These are phyloP conservation scores for Rachycentron canadum DNA, from an alignment of 2,797 vertebrate genomes.

Conservation along the genomic window DNA sequence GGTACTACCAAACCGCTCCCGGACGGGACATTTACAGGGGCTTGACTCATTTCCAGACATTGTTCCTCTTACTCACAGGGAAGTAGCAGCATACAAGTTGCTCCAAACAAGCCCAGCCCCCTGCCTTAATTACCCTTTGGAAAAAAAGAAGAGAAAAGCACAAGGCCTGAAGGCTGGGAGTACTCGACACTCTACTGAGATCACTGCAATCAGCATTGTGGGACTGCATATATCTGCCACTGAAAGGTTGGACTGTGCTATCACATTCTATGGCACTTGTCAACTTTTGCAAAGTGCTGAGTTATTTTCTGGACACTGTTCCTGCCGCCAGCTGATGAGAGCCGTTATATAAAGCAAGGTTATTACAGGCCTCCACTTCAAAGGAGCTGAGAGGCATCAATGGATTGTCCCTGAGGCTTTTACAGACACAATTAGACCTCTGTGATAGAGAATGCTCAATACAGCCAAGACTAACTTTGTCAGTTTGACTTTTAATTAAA, in stretches of 20 bases:
- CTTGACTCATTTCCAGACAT: slow-evolving; percentile 85
- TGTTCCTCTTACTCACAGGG: slow-evolving; percentile 79
- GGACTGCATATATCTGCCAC: neutral
- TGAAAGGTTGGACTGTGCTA: neutral
- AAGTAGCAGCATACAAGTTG: slow-evolving; percentile 61
- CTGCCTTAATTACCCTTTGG: slow-evolving; percentile 29
- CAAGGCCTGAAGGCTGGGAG: neutral
- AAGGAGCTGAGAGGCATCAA: slow-evolving; percentile 42
- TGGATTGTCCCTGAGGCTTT: slow-evolving; percentile 24
- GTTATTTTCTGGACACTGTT: slow-evolving; percentile 12
- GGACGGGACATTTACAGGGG: slow-evolving; percentile 71
- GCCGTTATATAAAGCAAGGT: slow-evolving; percentile 21
- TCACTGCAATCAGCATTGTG: slow-evolving; percentile 1
- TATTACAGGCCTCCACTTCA: slow-evolving; percentile 23
- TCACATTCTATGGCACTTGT: neutral
- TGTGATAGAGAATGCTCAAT: slow-evolving; percentile 21
- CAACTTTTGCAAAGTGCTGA: slow-evolving; percentile 7
- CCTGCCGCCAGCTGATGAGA: neutral
- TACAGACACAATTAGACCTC: slow-evolving; percentile 44
- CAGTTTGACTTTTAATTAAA: slow-evolving; percentile 58
- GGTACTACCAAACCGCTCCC: slow-evolving; percentile 45
- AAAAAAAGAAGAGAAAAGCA: neutral
- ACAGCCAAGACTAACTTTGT: slow-evolving; percentile 38
- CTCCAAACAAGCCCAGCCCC: slow-evolving; percentile 45
- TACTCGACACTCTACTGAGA: neutral